Evolutionary conservation across 1,140 invertebrate genomes (phyloP), one percentile per base, ranked within the genome.

Genomic region (Trichomalopsis sarcophagae): DNA sequence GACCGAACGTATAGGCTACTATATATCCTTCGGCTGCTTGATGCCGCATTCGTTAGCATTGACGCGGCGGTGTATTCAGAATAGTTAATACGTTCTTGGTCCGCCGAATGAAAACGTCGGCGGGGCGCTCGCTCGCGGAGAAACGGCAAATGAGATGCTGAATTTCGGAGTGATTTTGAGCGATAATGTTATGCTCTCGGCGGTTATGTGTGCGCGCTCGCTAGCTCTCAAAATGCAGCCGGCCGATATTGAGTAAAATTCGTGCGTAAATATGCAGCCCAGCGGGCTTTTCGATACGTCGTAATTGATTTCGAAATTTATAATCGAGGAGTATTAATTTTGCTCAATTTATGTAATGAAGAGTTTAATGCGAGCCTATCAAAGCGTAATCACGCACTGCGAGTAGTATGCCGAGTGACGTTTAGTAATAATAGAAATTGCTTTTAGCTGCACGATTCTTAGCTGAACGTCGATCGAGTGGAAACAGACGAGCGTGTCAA

Each of bases 41-140:
- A 79, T 69, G 17, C 47, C 2, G 44, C 11, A 78, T 84, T 84
- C 82, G 76, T 84, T 84, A 84, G 66, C 75, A 78, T 84, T 84
- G 82, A 84, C 77, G 77, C 3, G 23, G 30, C 23, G 10, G 47
- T 66, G 69, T 27, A 74, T 84, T 84, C 78, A 68, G 44, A 81
- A 84, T 84, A 79, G 74, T 75, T 84, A 75, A 44, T 74, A 68
- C 30, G 4, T 30, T 68, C 23, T 27, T 33, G 21, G 10, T 73
- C 14, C 4, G 23, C 5, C 6, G 73, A 66, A 17, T 62, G 30
- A 14, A 82, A 66, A 82, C 40, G 81, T 44, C 62, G 33, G 73
- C 10, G 11, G 6, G 23, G 13, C 7, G 27, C 30, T 10, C 17
- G 5, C 3, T 5, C 1, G 11, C 21, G 75, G 7, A 77, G 44